Evolutionary conservation across 2,888 invertebrate genomes (phyloP).

Genomic region (Lapara coniferarum): DNA sequence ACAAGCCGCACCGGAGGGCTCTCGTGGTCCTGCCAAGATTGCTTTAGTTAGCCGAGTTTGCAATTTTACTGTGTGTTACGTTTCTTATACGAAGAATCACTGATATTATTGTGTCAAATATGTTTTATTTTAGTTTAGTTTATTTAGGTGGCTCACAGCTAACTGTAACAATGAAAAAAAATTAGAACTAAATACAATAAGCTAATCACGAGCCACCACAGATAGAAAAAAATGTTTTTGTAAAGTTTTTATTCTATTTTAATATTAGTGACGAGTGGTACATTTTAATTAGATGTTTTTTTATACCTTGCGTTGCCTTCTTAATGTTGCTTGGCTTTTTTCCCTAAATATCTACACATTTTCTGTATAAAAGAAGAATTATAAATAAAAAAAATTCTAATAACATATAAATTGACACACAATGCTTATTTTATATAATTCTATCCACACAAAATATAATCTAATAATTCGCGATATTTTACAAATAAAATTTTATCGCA

Average conservation of each 20-base stretch:
- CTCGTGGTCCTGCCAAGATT: constrained; percentile 54
- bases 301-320: no score
- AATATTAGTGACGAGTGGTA: no score
- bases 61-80: constrained; percentile 8
- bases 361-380: no score
- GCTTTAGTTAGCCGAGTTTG: background rate
- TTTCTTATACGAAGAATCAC: background rate
- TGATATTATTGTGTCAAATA: constrained; percentile 4
- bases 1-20: constrained; percentile 53
- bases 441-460: background rate
- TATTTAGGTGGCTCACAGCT: no score
- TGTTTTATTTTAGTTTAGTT: no score
- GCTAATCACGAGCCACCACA: no score
- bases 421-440: background rate
- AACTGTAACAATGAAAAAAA: no score
- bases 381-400: no score
- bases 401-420: no score
- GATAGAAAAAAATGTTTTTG: background rate
- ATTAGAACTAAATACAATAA: no score
- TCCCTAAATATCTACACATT: background rate
- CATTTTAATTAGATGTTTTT: no score
- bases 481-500: constrained; percentile 3
- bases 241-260: background rate
- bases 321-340: no score
- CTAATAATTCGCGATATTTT: constrained; percentile 4